Evolutionary conservation across 2,797 vertebrate genomes (phyloP), one percentile per base, ranked within the genome.

Genomic region (Tangara arthus): DNA sequence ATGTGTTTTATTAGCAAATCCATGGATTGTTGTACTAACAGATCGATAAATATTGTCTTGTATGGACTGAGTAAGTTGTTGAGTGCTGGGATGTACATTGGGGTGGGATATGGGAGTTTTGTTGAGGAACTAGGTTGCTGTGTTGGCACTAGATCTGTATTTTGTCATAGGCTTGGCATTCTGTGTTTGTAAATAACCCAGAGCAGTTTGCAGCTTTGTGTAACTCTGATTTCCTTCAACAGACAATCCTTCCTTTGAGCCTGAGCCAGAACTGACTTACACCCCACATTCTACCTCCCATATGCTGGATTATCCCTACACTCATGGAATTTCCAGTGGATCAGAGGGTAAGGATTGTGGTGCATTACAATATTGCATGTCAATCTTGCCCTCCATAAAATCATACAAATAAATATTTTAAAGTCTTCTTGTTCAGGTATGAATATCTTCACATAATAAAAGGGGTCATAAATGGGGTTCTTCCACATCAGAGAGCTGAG

Each of bases 171-270:
- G 69, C 21, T 27, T 90, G 37, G 59, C 49, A 32, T 21, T 82
- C 16, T 56, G 6, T 49, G 32, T 55, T 32, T 65, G 23, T 79
- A 86, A 91, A 70, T 69, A 91, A 71, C 41, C 57, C 57, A 59
- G 3, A 55, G 61, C 41, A 50, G 28, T 60, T 47, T 75, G 55
- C 12, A 50, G 16, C 12, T 75, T 69, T 35, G 17, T 86, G 7
- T 87, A 35, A 70, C 79, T 87, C 77, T 84, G 39, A 28, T 90
- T 82, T 21, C 19, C 32, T 83, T 86, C 47, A 52, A 61, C 73
- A 97, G 97, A 89, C 35, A 95, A 87, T 72, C 64, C 55, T 91
- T 87, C 92, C 68, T 97, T 95, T 91, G 96, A 96, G 41, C 76
- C 87, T 44, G 93, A 95, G 59, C 53, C 79, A 47, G 94, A 95